Conservation (phyloP, 1,140 invertebrate species). For the Cyclargus thomasi region DNA sequence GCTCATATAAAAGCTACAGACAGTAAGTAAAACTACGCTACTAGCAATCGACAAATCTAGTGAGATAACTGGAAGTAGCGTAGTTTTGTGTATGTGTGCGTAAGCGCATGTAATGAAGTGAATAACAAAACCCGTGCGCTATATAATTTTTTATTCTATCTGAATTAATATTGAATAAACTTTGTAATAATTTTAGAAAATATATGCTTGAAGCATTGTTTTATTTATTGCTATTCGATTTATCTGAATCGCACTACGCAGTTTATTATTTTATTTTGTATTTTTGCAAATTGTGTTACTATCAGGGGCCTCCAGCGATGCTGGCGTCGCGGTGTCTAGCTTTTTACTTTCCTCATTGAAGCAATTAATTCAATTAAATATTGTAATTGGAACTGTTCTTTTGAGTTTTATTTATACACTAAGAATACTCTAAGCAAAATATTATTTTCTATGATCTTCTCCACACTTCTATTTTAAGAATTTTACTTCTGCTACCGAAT, state of each 20-base stretch:
- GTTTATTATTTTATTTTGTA: conserved; percentile 12
- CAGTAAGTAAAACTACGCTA: too few species aligned
- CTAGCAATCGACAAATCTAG: too few species aligned
- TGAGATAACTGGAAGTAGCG: too few species aligned
- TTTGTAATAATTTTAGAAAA: not conserved
- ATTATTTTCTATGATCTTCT: too few species aligned
- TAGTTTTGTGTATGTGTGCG: too few species aligned
- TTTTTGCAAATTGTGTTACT: conserved; percentile 18
- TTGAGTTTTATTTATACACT: conserved; percentile 39
- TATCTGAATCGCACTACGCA: not conserved
- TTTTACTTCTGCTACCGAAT: not conserved
- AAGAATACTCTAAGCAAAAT: not conserved
- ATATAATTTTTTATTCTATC: too few species aligned
- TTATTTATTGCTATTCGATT: not conserved
- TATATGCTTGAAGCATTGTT: not conserved
- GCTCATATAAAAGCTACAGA: too few species aligned
- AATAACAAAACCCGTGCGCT: too few species aligned
- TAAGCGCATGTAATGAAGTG: too few species aligned
- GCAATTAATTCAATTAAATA: conserved; percentile 41
- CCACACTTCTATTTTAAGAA: too few species aligned
- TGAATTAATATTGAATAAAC: not conserved
- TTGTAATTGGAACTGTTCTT: conserved; percentile 32
- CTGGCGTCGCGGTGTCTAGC: conserved; percentile 48
- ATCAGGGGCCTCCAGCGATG: conserved; percentile 41
- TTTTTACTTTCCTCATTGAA: conserved; percentile 46